phyloP scores from a whole-genome alignment of 2,888 invertebrate species.

The Parnassius mnemosyne region DNA sequence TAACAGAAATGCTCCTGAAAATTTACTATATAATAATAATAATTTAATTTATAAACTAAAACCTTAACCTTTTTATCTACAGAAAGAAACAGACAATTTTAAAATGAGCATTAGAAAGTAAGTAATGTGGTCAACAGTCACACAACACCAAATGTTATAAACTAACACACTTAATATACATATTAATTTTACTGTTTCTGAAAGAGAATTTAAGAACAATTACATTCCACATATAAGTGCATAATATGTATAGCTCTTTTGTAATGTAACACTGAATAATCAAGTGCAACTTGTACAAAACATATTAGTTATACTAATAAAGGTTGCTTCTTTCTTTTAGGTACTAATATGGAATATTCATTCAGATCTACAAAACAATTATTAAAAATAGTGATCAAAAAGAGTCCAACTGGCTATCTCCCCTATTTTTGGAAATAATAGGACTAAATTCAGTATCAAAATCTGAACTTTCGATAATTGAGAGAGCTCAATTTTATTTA shows the following conservation, averaged over 20 bases:
- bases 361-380: slow-evolving; percentile 66
- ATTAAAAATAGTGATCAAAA: slow-evolving; percentile 46
- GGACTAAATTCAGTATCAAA: slow-evolving; percentile 47
- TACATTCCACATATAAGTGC: slow-evolving; percentile 42
- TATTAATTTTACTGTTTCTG: slow-evolving; percentile 65
- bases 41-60: not conserved
- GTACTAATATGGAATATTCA: slow-evolving; percentile 40
- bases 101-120: not conserved
- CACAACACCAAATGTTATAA: slow-evolving; percentile 53
- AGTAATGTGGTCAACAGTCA: slow-evolving; percentile 52
- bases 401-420: slow-evolving; percentile 24
- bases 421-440: slow-evolving; percentile 32
- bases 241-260: slow-evolving; percentile 4
- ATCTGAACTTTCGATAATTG: slow-evolving; percentile 14
- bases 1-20: not conserved
- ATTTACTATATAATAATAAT: not conserved
- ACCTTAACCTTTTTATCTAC: not conserved
- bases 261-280: slow-evolving; percentile 11
- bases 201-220: slow-evolving; percentile 69
- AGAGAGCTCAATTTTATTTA: slow-evolving; percentile 17
- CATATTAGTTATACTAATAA: slow-evolving; percentile 41
- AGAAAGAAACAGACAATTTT: too few species aligned
- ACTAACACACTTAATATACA: slow-evolving; percentile 49
- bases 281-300: slow-evolving; percentile 14
- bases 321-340: slow-evolving; percentile 31